Evolutionary conservation across 2,113 vertebrate species (phyloP).

Genomic region (Elanus axillaris): DNA sequence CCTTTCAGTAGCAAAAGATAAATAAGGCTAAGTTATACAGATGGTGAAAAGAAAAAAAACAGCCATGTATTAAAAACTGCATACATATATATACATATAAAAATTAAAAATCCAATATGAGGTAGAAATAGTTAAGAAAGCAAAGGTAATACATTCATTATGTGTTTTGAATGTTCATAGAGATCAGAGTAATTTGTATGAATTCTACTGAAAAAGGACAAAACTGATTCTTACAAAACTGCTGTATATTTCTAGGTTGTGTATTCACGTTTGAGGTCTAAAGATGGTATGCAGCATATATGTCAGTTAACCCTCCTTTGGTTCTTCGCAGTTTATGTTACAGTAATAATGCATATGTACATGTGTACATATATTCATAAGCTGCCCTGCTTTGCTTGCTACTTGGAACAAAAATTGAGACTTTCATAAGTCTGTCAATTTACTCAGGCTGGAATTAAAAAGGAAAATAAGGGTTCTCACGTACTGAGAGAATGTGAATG

Average conservation of each 20-base stretch:
- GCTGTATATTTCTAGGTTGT: background rate
- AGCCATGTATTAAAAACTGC: background rate
- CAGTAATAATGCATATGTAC: rapidly evolving
- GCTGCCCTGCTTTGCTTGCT: background rate
- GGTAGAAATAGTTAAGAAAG: background rate
- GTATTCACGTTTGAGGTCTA: background rate
- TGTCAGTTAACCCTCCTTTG: background rate
- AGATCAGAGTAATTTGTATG: background rate
- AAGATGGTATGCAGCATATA: rapidly evolving
- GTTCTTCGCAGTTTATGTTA: background rate
- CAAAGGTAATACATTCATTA: background rate
- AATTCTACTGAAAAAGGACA: background rate
- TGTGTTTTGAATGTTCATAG: background rate
- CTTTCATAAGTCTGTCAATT: background rate
- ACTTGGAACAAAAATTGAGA: background rate
- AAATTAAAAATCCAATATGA: background rate
- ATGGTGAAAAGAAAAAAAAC: background rate
- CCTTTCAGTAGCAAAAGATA: background rate
- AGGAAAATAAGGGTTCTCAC: background rate
- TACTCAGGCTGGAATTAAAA: background rate
- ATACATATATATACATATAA: background rate
- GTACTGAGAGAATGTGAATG: background rate
- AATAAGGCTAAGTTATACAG: background rate
- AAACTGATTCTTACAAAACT: background rate
- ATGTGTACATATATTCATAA: rapidly evolving